Percentiles rank a stretch among this genome's conserved stretches.
phyloP scores from a whole-genome alignment of 2,113 vertebrate species.

The Numenius arquata region DNA sequence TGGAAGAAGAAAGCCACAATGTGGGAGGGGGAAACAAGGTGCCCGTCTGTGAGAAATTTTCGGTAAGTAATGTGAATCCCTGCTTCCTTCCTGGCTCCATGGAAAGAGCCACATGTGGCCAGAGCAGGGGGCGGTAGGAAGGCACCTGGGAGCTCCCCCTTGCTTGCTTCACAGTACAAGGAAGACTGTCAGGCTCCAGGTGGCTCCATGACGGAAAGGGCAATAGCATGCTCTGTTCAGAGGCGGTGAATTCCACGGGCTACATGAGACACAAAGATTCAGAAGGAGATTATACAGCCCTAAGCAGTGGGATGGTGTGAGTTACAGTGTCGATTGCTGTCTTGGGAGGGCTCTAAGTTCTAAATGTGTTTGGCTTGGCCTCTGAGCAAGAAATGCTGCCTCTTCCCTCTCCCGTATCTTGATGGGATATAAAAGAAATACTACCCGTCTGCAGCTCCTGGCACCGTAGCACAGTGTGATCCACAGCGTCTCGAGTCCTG shows the following conservation, averaged over 20 bases:
- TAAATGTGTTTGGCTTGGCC: not conserved
- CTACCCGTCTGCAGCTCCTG: not conserved
- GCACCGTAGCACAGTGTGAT: not conserved
- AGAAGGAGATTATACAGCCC: not conserved
- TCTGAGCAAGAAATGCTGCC: not conserved
- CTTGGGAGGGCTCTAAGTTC: not conserved
- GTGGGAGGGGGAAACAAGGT: not conserved
- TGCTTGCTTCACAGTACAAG: not conserved
- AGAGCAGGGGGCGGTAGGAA: not conserved
- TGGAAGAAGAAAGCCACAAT: not conserved
- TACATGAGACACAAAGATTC: not conserved
- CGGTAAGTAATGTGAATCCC: slow-evolving; percentile 64
- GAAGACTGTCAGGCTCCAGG: not conserved
- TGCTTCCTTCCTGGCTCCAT: not conserved
- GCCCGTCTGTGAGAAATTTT: slow-evolving; percentile 81
- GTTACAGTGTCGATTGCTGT: not conserved
- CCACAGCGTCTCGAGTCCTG: not conserved
- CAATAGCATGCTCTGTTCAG: not conserved
- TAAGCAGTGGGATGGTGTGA: not conserved
- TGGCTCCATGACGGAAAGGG: not conserved
- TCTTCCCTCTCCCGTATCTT: not conserved
- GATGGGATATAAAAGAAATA: not conserved
- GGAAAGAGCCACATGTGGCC: not conserved
- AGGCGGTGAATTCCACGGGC: not conserved
- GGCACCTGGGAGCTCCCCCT: not conserved